Base-by-base conservation (phyloP, 2,888 invertebrate genomes). In the Ethmia dodecea region DNA sequence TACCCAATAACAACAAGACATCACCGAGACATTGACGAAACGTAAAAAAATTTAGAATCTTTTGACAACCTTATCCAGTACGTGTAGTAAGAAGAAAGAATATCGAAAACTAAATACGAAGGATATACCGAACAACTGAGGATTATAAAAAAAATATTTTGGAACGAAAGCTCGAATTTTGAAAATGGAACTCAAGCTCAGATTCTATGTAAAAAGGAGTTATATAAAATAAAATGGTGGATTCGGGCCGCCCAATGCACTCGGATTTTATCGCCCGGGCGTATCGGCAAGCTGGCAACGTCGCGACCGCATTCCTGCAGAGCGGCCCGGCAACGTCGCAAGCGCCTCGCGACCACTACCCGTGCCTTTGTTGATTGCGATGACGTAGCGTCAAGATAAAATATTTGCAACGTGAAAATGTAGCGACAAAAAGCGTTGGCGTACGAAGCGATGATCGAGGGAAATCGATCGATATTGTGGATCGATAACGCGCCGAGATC, bases 161-260 rank as follows among this genome's bases (percentile, higher is more conserved):
- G n/a, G n/a, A 22, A 22, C 9, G 51, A 57, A 50, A 22, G 3
- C 22, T 22, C 22, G n/a, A n/a, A n/a, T n/a, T n/a, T n/a, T n/a
- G n/a, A n/a, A n/a, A n/a, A n/a, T n/a, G n/a, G n/a, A n/a, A n/a
- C n/a, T n/a, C n/a, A n/a, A n/a, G n/a, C n/a, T n/a, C n/a, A n/a
- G n/a, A n/a, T 10, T 3, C 12, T 30, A 30, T 30, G 15, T 30
- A 13, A 30, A 26, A 30, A 13, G 18, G 8, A 20, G 20, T 6
- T 22, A 33, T 16, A 27, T 33, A 27, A 66, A 70, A 68, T 67
- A 74, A 74, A 59, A 75, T 73, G 71, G 69, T 65, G 66, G 55
- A 48, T 57, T 61, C 60, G 61, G 48, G 74, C 81, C 81, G 79
- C 81, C 81, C 81, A 78, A 72, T 80, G 79, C 80, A 76, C 72